Conservation (phyloP, 2,888 invertebrate species). For the Isoperla grammatica region DNA sequence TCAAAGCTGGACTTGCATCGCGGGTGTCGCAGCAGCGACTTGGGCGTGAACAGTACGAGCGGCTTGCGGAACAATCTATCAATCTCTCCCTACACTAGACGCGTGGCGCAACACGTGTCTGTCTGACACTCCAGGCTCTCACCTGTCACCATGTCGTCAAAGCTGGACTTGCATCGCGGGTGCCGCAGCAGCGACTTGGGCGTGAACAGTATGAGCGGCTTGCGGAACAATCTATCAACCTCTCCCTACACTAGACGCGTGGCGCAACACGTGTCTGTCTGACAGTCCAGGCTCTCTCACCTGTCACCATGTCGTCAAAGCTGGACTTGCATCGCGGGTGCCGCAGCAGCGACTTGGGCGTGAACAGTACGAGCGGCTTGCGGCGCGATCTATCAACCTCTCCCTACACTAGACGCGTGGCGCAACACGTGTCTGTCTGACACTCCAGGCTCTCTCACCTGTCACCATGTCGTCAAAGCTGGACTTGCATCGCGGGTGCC, state of each 20-base stretch:
- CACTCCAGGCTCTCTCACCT: no score
- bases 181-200: constrained; percentile 74
- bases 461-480: constrained; percentile 61
- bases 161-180: constrained; percentile 63
- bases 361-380: constrained; percentile 71
- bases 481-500: constrained; percentile 68
- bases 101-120: no score
- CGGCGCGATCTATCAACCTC: no score
- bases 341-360: constrained; percentile 72
- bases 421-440: no score
- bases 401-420: no score
- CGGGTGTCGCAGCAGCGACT: constrained; percentile 69
- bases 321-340: constrained; percentile 67
- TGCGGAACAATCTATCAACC: no score
- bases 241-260: no score
- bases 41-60: constrained; percentile 69
- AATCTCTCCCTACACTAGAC: no score
- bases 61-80: constrained; percentile 81
- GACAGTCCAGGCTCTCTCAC: no score
- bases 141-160: constrained; percentile 61
- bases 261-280: no score
- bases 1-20: constrained; percentile 64
- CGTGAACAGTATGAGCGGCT: constrained; percentile 70
- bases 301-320: constrained; percentile 61
- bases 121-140: no score